Base-by-base conservation (phyloP, 2,888 invertebrate genomes). In the Torymus tubicola region DNA sequence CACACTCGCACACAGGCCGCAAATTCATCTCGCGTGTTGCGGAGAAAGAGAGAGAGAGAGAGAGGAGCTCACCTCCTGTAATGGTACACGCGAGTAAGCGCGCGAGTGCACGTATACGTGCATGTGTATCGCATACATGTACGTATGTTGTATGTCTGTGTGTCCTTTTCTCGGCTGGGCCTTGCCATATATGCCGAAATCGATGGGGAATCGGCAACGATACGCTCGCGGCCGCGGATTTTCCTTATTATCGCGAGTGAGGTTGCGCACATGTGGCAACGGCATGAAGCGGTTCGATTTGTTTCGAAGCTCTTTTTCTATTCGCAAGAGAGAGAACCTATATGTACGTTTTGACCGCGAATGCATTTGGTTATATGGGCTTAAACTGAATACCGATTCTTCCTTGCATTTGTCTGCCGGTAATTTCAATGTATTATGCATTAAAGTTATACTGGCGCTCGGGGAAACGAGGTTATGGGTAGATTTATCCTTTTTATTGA, bases 11-110 rank as follows among this genome's bases (percentile, higher is more conserved):
- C 42, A 42, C 8, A 31, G 53, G 16, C 88, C 16, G 87, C 88
- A 87, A 88, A 89, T 89, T 89, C 87, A 89, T 89, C 89, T 86
- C 85, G 84, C 82, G 84, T 83, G 85, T 42, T 42, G 42, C 42
- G 42, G 42, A 42, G 42, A 42, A 11, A 52, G 12, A n/a, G 11
- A 12, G 21, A 60, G 21, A 21, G 13, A 52, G 12, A n/a, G 11
- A 12, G 21, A 60, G 21, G 60, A 60, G 60, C 60, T 57, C 57
- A 4, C 14, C 16, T n/a, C 57, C 57, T 57, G 16, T 57, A 57
- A 57, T 10, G 14, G 18, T 42, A 42, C 42, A 42, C 42, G 42
- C 42, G 42, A 42, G 42, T 42, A 42, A 76, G 71, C 50, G 53
- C 58, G 31, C 55, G 61, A 8, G 10, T 31, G 4, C 31, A 4